Base-by-base conservation (phyloP, 2,113 vertebrate genomes). In the Micronycteris hirsuta region DNA sequence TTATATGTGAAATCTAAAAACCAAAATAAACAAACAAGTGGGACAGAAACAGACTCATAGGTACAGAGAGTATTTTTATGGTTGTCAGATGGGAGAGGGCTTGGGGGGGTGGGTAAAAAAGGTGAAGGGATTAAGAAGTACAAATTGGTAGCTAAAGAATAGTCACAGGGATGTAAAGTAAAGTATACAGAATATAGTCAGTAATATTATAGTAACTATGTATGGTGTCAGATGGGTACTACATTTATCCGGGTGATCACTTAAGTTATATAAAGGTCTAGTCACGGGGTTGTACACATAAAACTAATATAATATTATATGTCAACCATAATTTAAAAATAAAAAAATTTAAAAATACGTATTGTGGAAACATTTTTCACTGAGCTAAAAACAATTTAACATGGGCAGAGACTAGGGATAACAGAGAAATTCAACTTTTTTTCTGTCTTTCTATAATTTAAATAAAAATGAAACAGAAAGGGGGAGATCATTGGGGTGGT, bases 381-480 rank as follows among this genome's bases (percentile, higher is more conserved):
- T 54, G 41, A 95, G 65, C 85, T 90, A 92, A 96, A 95, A 92
- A 89, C 65, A 93, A 83, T 77, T 58, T 87, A 89, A 78, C 81
- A 84, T 77, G 67, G 80, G 91, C 92, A 93, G n/a, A 61, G 76
- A 92, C 65, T 73, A 85, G 47, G 61, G 33, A 73, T 86, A 77
- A 93, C n/a, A 84, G 52, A 90, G 41, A 89, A 96, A 87, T 90
- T 91, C 76, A 94, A 76, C 45, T 83, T 90, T 83, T 91, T 88
- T 86, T 36, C 54, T 92, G 41, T 88, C 71, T 61, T 92, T 43
- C 82, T 94, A 52, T 45, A 81, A 96, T 92, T 96, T 96, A 97
- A 96, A 95, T 92, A 96, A 96, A 95, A 91, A 92, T 73, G 92
- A 97, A 93, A 91, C 36, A 41, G 49, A 88, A 95, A 96, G 7